Base-by-base conservation (phyloP, 2,113 vertebrate species). In the Sinocyclocheilus maitianheensis region DNA sequence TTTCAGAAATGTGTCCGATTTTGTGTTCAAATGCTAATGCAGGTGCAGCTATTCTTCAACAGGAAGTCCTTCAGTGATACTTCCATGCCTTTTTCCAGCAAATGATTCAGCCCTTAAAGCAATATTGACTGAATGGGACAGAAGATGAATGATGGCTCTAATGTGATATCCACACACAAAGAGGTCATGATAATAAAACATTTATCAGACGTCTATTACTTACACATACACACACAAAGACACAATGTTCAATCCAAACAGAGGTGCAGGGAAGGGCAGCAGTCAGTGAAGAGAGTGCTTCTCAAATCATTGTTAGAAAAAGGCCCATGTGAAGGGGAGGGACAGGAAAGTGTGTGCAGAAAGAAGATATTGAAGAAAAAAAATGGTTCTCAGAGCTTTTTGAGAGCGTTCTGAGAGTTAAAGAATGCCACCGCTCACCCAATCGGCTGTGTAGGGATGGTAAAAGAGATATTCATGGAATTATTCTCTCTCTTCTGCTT, bases 391-490 rank as follows among this genome's bases (percentile, higher is more conserved):
- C 26, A 65, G 10, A 62, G 71, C 3, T n/a, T 43, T 74, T 43
- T 5, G 37, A 86, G 75, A 75, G 88, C 48, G 58, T 88, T 89
- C 79, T 79, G 88, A 85, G 86, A 86, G 88, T 89, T 90, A 88
- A 93, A 90, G 92, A 91, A 93, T 91, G 90, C 90, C 86, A 84
- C 62, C 16, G 83, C 62, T 71, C 62, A 63, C 69, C 77, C 81
- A 77, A 86, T 89, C 87, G 84, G 86, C 88, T 67, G 87, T 88
- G 92, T 93, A 93, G 86, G 86, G 91, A 92, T 93, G 92, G 93
- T 94, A 93, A 93, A 92, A 93, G 91, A 92, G 91, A 94, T 94
- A 93, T 94, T 93, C 92, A 94, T 92, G 91, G 87, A 91, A 89
- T 89, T 87, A 82, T 77, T 37, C 37, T 80, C 63, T 84, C 53